A percentile compares a stretch with the other conserved stretches of the same genome.
phyloP scores from a whole-genome alignment of 2,113 vertebrate genomes.

The Hippocampus guttulatus region DNA sequence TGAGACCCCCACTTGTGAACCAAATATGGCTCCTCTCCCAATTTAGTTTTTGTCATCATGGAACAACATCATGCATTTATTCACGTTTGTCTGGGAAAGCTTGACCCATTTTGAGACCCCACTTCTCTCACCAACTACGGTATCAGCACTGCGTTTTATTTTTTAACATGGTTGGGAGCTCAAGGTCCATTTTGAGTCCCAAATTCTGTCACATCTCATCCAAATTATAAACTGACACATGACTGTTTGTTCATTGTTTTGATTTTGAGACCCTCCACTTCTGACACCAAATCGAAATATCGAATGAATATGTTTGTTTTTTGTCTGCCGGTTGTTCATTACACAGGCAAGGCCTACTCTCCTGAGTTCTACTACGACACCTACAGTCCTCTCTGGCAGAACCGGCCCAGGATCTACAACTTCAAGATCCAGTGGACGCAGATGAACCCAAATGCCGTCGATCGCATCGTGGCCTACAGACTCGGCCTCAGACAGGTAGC shows the following conservation, averaged over 20 bases:
- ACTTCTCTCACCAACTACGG: neutral
- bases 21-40: neutral
- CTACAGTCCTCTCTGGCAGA: slow-evolving; percentile 95
- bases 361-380: slow-evolving; percentile 97
- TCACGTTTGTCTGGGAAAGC: too few relatives aligned
- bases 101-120: neutral
- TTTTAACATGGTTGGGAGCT: too few relatives aligned
- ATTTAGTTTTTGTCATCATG: neutral
- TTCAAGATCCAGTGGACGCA: slow-evolving; percentile 98
- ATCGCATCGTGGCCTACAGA: slow-evolving; percentile 89
- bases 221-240: neutral
- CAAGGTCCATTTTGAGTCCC: too few relatives aligned
- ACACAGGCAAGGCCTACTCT: slow-evolving; percentile 86
- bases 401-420: slow-evolving; percentile 86
- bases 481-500: slow-evolving; percentile 90
- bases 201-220: neutral
- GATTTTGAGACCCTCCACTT: neutral
- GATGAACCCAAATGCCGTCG: slow-evolving; percentile 90
- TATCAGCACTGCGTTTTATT: too few relatives aligned
- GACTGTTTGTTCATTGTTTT: neutral
- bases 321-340: neutral
- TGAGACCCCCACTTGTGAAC: neutral
- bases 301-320: neutral
- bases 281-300: neutral
- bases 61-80: neutral